These are phyloP conservation scores for Chroicocephalus ridibundus DNA, from an alignment of 2,113 vertebrate genomes.

Conservation along the genomic window DNA sequence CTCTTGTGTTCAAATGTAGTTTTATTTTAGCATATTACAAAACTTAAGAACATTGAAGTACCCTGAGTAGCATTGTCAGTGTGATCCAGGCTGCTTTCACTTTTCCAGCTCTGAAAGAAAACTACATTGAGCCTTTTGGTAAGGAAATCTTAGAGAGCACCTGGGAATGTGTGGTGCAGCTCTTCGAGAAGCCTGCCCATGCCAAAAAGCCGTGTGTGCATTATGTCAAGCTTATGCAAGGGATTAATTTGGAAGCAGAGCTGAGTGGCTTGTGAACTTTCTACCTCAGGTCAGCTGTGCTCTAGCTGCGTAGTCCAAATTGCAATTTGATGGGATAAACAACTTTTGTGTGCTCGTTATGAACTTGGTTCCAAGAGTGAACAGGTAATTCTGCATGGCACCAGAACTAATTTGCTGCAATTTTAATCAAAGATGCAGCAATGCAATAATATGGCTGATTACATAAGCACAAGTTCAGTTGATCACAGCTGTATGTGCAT, in stretches of 20 bases:
- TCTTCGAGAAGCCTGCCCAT: neutral
- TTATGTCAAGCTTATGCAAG: neutral
- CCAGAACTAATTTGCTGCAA: neutral
- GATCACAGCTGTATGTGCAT: neutral
- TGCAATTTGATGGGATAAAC: neutral
- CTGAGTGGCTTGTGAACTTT: neutral
- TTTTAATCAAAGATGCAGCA: neutral
- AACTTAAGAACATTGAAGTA: neutral
- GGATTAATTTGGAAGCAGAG: neutral
- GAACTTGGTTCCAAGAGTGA: neutral
- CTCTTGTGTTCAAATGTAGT: neutral
- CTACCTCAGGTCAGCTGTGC: neutral
- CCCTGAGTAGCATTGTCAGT: neutral
- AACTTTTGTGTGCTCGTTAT: neutral
- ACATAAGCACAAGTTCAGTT: neutral
- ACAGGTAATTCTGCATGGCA: neutral
- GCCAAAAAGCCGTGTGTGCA: neutral
- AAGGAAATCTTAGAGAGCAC: neutral
- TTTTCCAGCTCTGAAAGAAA: neutral
- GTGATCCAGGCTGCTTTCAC: neutral
- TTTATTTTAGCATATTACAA: neutral
- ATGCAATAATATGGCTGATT: neutral
- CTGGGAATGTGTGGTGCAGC: neutral
- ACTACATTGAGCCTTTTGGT: neutral
- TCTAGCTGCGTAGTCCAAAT: neutral